These are phyloP conservation scores for Esox niger DNA, from an alignment of 2,113 vertebrate species.

Conservation along the genomic window DNA sequence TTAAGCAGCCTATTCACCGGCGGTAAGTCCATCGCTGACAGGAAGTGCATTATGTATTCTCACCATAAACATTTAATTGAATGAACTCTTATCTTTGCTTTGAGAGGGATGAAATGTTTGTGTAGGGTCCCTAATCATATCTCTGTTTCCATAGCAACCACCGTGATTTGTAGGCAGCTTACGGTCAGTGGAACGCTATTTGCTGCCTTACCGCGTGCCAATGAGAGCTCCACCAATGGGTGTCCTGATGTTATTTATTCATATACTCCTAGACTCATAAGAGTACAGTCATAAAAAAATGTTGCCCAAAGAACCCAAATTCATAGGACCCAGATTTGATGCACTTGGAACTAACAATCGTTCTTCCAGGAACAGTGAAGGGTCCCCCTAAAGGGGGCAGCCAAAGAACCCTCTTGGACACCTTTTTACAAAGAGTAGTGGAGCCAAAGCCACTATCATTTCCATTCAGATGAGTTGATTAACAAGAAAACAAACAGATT, in stretches of 20 bases:
- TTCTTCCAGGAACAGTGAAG: too few species aligned
- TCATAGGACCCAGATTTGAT: too few species aligned
- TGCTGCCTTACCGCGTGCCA: not conserved
- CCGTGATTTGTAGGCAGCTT: constrained; percentile 19
- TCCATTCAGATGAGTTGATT: not conserved
- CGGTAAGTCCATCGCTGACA: not conserved
- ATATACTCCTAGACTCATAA: too few species aligned
- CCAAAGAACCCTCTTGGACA: too few species aligned
- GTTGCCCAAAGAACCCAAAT: too few species aligned
- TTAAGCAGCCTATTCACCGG: too few species aligned
- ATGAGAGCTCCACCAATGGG: not conserved
- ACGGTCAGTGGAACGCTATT: constrained; percentile 19
- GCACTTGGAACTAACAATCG: too few species aligned
- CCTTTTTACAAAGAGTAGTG: too few species aligned
- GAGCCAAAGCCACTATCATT: constrained; percentile 2
- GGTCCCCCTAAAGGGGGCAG: too few species aligned
- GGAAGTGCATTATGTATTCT: constrained; percentile 4
- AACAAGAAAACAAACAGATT: not conserved
- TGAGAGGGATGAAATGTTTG: not conserved
- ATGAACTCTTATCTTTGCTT: constrained; percentile 6
- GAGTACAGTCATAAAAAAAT: too few species aligned
- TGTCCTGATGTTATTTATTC: too few species aligned
- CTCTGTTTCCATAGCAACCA: constrained; percentile 22
- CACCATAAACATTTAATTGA: constrained; percentile 4
- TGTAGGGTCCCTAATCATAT: not conserved